These are phyloP conservation scores for Rhizomys pruinosus DNA, from an alignment of 2,113 vertebrate species.

Conservation along the genomic window DNA sequence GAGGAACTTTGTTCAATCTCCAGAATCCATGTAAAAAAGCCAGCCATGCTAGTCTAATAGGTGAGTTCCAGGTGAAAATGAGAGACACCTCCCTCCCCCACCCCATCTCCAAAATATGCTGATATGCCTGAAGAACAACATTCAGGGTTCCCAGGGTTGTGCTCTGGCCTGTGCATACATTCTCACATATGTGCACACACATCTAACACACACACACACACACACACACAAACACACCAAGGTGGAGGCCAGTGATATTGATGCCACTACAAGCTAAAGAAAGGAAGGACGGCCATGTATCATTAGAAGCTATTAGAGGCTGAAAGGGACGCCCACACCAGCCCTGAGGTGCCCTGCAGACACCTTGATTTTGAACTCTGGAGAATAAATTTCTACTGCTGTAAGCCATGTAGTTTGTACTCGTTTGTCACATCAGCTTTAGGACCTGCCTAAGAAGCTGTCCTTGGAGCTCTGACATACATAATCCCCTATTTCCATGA, in stretches of 20 bases:
- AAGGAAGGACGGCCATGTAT: rapidly evolving
- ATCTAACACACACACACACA: no score
- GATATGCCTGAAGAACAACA: background rate
- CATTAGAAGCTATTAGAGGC: background rate
- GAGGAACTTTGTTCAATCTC: no score
- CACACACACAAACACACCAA: no score
- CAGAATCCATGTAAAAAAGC: no score
- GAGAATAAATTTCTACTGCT: background rate
- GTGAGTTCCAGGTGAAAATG: background rate
- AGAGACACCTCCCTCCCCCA: no score
- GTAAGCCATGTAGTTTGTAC: background rate
- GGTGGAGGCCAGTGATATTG: background rate
- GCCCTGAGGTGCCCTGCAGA: background rate
- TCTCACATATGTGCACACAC: no score
- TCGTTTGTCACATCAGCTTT: background rate
- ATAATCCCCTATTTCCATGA: background rate
- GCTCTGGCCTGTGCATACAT: no score
- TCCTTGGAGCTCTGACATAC: rapidly evolving
- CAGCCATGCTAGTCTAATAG: background rate
- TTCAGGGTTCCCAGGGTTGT: no score
- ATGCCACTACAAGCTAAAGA: background rate
- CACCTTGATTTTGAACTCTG: background rate
- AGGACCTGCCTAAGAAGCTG: rapidly evolving
- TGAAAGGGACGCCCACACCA: background rate
- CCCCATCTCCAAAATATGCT: background rate